Conservation (phyloP, 2,113 vertebrate species). For the Eulacestoma nigropectus region DNA sequence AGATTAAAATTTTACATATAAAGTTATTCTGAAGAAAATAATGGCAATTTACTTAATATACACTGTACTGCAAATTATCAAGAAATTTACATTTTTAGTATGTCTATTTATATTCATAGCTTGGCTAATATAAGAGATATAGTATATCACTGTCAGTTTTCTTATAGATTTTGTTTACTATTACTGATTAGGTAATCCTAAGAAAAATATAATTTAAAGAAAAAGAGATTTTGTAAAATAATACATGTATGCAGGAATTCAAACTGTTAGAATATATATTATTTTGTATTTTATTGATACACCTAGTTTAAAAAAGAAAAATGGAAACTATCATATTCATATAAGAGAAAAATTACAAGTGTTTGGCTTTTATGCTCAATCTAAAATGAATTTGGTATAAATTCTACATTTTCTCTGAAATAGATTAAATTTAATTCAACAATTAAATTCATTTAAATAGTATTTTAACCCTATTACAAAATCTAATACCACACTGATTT, state of each 20-base stretch:
- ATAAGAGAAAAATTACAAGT: neutral
- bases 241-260: neutral
- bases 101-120: neutral
- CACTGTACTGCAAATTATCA: neutral
- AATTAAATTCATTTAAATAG: neutral
- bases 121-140: neutral
- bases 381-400: neutral
- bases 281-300: neutral
- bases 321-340: neutral
- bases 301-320: neutral
- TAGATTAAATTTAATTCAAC: neutral
- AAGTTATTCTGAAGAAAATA: neutral
- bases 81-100: neutral
- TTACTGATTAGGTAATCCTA: neutral
- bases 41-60: neutral
- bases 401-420: neutral
- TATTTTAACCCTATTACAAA: neutral
- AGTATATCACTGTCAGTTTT: neutral
- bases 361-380: neutral
- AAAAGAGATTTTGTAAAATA: neutral
- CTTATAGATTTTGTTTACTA: neutral
- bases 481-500: neutral
- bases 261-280: neutral
- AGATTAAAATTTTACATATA: neutral
- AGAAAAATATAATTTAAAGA: neutral